Evolutionary conservation across 2,888 invertebrate species (phyloP).

Genomic region (Apotomis turbidana): DNA sequence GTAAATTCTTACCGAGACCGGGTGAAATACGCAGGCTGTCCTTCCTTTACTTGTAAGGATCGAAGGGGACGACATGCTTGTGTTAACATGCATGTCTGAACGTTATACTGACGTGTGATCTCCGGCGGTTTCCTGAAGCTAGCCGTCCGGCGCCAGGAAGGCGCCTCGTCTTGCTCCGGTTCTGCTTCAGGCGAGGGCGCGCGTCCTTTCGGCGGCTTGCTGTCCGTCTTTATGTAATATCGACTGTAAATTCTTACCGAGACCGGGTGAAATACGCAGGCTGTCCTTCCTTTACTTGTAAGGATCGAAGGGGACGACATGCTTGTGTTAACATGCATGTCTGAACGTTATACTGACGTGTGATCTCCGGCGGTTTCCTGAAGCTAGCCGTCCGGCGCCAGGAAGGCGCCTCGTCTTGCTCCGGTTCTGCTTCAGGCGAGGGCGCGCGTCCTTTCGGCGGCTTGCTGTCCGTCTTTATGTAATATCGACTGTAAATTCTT

Average conservation of each 20-base stretch:
- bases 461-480: conserved; percentile 58
- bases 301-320: too few species aligned
- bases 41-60: background rate
- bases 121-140: conserved; percentile 71
- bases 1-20: background rate
- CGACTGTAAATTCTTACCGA: background rate
- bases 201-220: conserved; percentile 72
- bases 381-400: conserved; percentile 76
- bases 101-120: conserved; percentile 60
- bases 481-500: too few species aligned
- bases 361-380: conserved; percentile 64
- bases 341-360: conserved; percentile 58
- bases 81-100: background rate
- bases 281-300: background rate
- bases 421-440: conserved; percentile 63
- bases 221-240: conserved; percentile 49
- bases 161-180: conserved; percentile 63
- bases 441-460: conserved; percentile 74
- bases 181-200: conserved; percentile 70
- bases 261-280: background rate
- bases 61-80: too few species aligned
- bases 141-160: conserved; percentile 75
- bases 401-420: conserved; percentile 69
- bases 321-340: background rate
- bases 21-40: background rate